These are phyloP conservation scores for Scatophagus argus DNA, from an alignment of 2,113 vertebrate species.

Conservation along the genomic window DNA sequence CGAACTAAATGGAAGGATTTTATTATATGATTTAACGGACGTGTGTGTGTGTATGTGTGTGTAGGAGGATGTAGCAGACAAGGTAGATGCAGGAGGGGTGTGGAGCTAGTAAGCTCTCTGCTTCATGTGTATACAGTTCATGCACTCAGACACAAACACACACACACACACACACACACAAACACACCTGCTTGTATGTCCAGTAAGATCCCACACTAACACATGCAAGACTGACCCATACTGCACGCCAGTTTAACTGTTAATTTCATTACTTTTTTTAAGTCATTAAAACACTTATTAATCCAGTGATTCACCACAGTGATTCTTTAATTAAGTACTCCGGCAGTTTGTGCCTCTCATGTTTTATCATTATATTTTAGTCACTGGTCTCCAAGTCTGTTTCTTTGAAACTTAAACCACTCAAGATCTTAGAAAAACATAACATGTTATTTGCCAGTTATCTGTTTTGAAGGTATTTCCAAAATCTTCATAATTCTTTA, in stretches of 20 bases:
- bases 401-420: background rate
- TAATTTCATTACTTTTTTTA: no score
- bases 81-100: conserved; percentile 57
- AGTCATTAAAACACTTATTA: background rate
- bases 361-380: conserved; percentile 9
- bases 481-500: background rate
- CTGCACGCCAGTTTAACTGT: background rate
- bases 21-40: conserved; percentile 4
- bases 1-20: conserved; percentile 29
- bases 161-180: conserved; percentile 1
- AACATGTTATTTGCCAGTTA: background rate
- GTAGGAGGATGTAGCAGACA: conserved; percentile 27
- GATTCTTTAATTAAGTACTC: background rate
- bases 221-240: background rate
- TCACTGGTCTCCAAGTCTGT: conserved; percentile 2
- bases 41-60: conserved; percentile 18
- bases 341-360: background rate
- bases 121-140: conserved; percentile 43
- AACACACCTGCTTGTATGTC: background rate
- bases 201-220: background rate
- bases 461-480: background rate
- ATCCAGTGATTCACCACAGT: background rate
- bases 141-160: background rate
- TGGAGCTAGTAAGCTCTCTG: conserved; percentile 60
- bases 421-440: background rate